These are phyloP conservation scores for Galerucella calmariensis DNA, from an alignment of 2,888 invertebrate genomes.

Conservation along the genomic window DNA sequence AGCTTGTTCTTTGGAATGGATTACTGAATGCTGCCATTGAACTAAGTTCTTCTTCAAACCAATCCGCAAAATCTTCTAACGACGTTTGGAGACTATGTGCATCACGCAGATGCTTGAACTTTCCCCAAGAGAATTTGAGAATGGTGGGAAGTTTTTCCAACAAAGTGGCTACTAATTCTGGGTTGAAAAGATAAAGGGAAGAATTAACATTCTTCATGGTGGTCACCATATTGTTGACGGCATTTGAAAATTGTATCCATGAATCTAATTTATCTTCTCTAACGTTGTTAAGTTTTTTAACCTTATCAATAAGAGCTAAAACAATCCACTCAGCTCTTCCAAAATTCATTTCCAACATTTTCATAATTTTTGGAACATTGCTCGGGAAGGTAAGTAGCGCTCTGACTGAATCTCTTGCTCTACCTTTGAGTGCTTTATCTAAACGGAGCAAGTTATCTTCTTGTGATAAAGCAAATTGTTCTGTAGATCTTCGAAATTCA, in stretches of 20 bases:
- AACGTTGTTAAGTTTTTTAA: neutral
- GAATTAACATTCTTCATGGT: conserved; percentile 20
- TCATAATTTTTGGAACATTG: too few species aligned
- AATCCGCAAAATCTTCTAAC: conserved; percentile 9
- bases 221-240: conserved; percentile 13
- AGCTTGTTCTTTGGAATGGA: neutral
- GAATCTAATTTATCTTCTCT: neutral
- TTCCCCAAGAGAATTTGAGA: conserved; percentile 7
- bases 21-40: neutral
- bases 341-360: conserved; percentile 9
- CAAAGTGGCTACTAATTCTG: too few species aligned
- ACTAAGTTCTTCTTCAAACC: conserved; percentile 12
- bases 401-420: conserved; percentile 8
- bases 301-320: conserved; percentile 7
- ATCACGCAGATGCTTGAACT: too few species aligned
- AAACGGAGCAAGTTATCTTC: too few species aligned
- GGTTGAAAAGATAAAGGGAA: too few species aligned
- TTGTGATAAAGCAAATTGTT: too few species aligned
- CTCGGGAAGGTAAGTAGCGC: neutral
- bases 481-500: too few species aligned
- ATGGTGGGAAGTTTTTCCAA: conserved; percentile 10
- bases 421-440: too few species aligned
- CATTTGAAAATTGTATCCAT: too few species aligned
- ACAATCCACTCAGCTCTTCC: conserved; percentile 19
- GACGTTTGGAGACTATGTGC: too few species aligned